phyloP scores from a whole-genome alignment of 2,113 vertebrate genomes.

The Turdus rufiventris region DNA sequence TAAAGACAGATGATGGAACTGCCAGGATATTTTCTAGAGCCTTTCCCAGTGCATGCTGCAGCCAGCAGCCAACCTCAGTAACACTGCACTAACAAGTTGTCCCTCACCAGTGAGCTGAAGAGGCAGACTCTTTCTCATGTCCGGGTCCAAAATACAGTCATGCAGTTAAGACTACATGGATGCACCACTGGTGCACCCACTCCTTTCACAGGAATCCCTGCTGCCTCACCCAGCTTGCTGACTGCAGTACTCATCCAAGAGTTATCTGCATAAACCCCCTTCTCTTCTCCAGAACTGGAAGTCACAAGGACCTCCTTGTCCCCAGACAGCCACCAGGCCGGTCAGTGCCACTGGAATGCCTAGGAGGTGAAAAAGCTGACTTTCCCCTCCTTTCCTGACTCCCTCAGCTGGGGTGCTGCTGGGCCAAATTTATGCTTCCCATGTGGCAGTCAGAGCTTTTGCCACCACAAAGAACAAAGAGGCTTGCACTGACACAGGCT shows the following conservation, averaged over 20 bases:
- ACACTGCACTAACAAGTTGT: not conserved
- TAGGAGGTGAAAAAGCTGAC: fast-evolving
- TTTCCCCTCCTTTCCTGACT: not conserved
- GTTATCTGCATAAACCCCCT: not conserved
- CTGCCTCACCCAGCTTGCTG: not conserved
- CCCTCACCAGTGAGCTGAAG: not conserved
- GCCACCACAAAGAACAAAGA: not conserved
- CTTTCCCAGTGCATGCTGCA: not conserved
- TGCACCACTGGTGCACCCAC: not conserved
- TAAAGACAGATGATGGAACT: not conserved
- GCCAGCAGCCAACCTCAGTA: not conserved
- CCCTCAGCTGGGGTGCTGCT: not conserved
- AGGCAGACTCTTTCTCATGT: not conserved
- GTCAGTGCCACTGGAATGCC: not conserved
- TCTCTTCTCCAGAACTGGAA: not conserved
- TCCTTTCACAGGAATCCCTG: not conserved
- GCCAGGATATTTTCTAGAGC: not conserved
- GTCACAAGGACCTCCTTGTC: not conserved
- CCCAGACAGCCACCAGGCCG: not conserved
- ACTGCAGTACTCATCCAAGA: not conserved
- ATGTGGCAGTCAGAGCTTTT: not conserved
- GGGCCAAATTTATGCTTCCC: not conserved
- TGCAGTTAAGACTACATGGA: not conserved
- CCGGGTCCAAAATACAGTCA: not conserved
- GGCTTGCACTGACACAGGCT: not conserved